Evolutionary conservation across 2,797 vertebrate species (phyloP).

Genomic region (Discoglossus pictus): DNA sequence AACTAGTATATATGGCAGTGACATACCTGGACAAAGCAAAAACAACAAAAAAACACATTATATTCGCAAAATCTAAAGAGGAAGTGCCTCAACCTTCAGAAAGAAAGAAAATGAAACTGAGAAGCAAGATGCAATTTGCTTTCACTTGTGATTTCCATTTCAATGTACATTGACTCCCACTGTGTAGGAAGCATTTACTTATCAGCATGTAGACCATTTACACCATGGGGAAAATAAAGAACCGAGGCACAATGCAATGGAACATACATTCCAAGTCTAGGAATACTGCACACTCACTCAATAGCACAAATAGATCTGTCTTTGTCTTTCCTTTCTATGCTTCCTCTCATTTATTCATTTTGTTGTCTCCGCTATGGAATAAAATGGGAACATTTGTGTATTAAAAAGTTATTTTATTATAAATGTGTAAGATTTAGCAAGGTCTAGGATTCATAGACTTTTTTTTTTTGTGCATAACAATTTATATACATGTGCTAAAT

Average conservation of each 20-base stretch:
- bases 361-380: slow-evolving; percentile 6
- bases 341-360: slow-evolving; percentile 36
- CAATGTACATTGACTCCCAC: slow-evolving; percentile 46
- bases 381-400: neutral
- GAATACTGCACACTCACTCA: slow-evolving; percentile 22
- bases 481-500: too few relatives aligned
- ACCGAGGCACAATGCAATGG: slow-evolving; percentile 24
- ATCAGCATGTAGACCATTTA: slow-evolving; percentile 49
- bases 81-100: neutral
- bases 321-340: slow-evolving; percentile 30
- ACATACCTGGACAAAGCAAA: too few relatives aligned
- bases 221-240: slow-evolving; percentile 44
- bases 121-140: slow-evolving; percentile 42
- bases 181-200: slow-evolving; percentile 50
- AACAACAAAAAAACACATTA: too few relatives aligned
- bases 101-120: slow-evolving; percentile 10
- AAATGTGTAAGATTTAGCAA: too few relatives aligned
- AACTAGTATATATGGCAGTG: too few relatives aligned
- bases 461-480: too few relatives aligned
- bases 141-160: slow-evolving; percentile 48
- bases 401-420: too few relatives aligned
- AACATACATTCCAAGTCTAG: slow-evolving; percentile 21
- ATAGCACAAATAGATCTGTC: slow-evolving; percentile 32
- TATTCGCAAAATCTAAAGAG: too few relatives aligned
- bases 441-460: too few relatives aligned